A percentile compares a stretch with the other conserved stretches of the same genome.
phyloP scores from a whole-genome alignment of 2,797 vertebrate species.

The Scolopax bukidnonensis region DNA sequence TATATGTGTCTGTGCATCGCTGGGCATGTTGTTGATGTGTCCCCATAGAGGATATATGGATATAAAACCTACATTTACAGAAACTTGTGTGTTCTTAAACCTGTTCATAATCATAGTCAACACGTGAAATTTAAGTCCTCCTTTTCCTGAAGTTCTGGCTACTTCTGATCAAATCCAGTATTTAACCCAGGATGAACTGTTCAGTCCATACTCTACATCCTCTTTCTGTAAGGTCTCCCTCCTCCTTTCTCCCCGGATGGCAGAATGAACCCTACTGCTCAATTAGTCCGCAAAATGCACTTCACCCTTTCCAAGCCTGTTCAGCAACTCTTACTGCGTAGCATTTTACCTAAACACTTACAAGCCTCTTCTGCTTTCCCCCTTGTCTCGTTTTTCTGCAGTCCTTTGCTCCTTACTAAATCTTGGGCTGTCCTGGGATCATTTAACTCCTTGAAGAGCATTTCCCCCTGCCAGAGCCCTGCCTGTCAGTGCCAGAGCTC shows the following conservation, averaged over 20 bases:
- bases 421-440: neutral
- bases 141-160: neutral
- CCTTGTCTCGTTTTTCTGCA: neutral
- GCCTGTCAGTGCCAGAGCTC: neutral
- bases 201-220: neutral
- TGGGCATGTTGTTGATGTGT: neutral
- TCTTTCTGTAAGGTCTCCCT: neutral
- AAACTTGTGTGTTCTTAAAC: neutral
- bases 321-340: neutral
- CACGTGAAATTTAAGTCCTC: neutral
- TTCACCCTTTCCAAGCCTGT: neutral
- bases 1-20: neutral
- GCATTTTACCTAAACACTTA: neutral
- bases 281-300: neutral
- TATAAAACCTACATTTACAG: neutral
- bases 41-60: neutral
- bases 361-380: neutral
- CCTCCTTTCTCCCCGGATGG: neutral
- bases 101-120: neutral
- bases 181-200: neutral
- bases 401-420: neutral
- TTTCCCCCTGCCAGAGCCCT: neutral
- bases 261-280: neutral
- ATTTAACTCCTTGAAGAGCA: neutral
- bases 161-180: neutral